Evolutionary conservation across 2,797 vertebrate species (phyloP), one percentile per base, ranked within the genome.

Genomic region (Sebastes hubbsi): DNA sequence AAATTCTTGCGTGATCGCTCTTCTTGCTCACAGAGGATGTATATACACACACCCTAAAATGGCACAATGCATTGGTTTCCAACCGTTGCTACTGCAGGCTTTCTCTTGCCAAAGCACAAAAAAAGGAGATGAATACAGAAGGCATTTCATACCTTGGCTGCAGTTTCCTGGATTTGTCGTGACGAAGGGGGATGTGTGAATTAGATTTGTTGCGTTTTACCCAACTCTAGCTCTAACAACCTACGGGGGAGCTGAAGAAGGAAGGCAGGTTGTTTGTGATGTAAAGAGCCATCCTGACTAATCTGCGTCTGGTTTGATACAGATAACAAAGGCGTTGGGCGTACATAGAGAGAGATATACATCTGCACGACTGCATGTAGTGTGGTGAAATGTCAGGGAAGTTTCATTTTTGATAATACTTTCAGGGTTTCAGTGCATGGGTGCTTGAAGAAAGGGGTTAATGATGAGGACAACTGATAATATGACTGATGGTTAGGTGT

Each of bases 31-130:
- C 70, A 87, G 60, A 36, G 14, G 46, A 82, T 76, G 49, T 70
- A 77, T 71, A 78, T 56, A 65, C 38, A 27, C n/a, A 32, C n/a
- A 32, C 14, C 42, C 69, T 34, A 74, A 79, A 83, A 88, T 68
- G 72, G 72, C 59, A 67, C 68, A 56, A 29, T 30, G 54, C n/a
- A 60, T 78, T 76, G 78, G 36, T 87, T 87, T 56, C 73, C 49
- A n/a, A n/a, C 20, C 22, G 54, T 42, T 63, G 64, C 52, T 61
- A 22, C 54, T 64, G 36, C 29, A 66, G 24, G 29, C 8, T 49
- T 69, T 68, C 67, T 84, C 71, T 82, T 82, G 36, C 78, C 84
- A 81, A 66, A 49, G 25, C n/a, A 61, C 46, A 87, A 77, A 75
- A 83, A 54, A 82, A 76, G 12, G 20, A 81, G 60, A 77, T 65